These are phyloP conservation scores for Gymnosoma rotundatum DNA, from an alignment of 2,888 invertebrate genomes.

Conservation along the genomic window DNA sequence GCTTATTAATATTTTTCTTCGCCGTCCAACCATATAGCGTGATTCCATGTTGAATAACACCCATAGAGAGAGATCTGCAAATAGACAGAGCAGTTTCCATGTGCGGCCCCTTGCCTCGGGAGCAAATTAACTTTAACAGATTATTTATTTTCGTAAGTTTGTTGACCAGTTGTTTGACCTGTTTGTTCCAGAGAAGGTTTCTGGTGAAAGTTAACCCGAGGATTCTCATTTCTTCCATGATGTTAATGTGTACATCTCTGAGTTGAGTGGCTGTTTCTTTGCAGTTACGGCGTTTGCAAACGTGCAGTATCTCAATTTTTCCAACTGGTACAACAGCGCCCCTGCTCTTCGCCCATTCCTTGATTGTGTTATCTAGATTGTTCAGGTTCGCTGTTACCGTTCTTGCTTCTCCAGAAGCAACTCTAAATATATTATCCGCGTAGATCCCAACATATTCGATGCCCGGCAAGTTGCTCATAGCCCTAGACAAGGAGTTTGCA, in stretches of 20 bases:
- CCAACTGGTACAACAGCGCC: slow-evolving; percentile 5
- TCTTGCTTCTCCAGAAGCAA: slow-evolving; percentile 14
- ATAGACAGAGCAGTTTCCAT: slow-evolving; percentile 8
- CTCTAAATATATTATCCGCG: slow-evolving; percentile 49
- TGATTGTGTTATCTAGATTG: slow-evolving; percentile 5
- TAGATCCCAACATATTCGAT: slow-evolving; percentile 14
- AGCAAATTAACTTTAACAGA: slow-evolving; percentile 19
- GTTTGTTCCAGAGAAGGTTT: slow-evolving; percentile 49
- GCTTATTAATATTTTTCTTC: not conserved
- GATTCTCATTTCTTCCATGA: slow-evolving; percentile 1
- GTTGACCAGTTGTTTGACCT: not conserved
- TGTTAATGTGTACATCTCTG: not conserved
- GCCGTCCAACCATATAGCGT: slow-evolving; percentile 8
- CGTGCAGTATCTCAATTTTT: slow-evolving; percentile 23
- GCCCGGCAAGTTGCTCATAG: not conserved
- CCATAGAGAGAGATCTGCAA: not conserved
- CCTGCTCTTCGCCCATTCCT: not conserved
- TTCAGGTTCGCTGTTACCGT: not conserved
- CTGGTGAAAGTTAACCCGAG: slow-evolving; percentile 31
- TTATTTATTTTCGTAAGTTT: slow-evolving; percentile 40
- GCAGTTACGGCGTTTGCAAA: slow-evolving; percentile 37
- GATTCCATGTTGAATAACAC: not conserved
- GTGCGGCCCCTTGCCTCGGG: slow-evolving; percentile 4
- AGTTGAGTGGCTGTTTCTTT: not conserved
- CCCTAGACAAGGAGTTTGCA: not conserved